phyloP scores from a whole-genome alignment of 2,888 invertebrate genomes.

The Lacanobia wlatinum region DNA sequence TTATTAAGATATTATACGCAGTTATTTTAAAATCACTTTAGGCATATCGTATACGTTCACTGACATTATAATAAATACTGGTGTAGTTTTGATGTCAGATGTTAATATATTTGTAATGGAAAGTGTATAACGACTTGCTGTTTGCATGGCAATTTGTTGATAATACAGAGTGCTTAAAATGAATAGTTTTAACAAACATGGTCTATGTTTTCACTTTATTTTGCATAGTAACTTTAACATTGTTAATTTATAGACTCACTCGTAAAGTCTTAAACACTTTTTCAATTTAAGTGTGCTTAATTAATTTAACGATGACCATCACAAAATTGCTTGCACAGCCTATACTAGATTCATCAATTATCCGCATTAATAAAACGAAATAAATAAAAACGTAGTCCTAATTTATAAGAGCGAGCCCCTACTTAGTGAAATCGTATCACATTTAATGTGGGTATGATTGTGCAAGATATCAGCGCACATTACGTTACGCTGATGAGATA shows the following conservation, averaged over 20 bases:
- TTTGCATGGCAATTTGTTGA: slow-evolving; percentile 45
- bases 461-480: slow-evolving; percentile 73
- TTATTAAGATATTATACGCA: slow-evolving; percentile 56
- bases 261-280: background rate
- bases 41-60: slow-evolving; percentile 10
- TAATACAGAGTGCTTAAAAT: slow-evolving; percentile 26
- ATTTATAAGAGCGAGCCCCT: slow-evolving; percentile 34
- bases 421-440: slow-evolving; percentile 42
- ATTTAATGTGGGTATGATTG: slow-evolving; percentile 77
- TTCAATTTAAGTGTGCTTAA: background rate
- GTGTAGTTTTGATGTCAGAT: slow-evolving; percentile 26
- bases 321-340: background rate
- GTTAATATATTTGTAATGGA: slow-evolving; percentile 38
- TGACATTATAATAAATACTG: slow-evolving; percentile 28
- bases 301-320: slow-evolving; percentile 44
- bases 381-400: slow-evolving; percentile 21
- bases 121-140: slow-evolving; percentile 15
- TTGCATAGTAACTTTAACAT: slow-evolving; percentile 21
- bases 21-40: slow-evolving; percentile 48
- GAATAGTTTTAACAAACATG: slow-evolving; percentile 22
- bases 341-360: slow-evolving; percentile 5
- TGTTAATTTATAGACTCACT: slow-evolving; percentile 18
- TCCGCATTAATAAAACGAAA: slow-evolving; percentile 31
- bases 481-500: slow-evolving; percentile 77
- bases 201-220: slow-evolving; percentile 33